Evolutionary conservation across 2,797 vertebrate species (phyloP).

Genomic region (Acanthiza pusilla): DNA sequence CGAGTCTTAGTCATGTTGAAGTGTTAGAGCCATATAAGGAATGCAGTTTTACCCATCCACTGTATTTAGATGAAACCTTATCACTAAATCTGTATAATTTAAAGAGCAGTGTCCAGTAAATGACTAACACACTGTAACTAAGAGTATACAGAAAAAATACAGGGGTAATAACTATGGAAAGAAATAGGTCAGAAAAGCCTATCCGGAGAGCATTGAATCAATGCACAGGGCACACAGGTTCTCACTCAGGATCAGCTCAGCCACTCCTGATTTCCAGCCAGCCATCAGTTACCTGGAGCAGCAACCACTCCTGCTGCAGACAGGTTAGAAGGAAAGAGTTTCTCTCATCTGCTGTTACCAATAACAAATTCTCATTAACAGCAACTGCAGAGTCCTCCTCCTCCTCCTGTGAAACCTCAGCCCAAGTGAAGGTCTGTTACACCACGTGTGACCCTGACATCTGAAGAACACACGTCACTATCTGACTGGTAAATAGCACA

Average conservation of each 20-base stretch:
- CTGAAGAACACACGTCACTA: accelerated
- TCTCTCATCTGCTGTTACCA: not conserved
- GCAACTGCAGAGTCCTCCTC: not conserved
- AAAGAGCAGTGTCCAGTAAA: not conserved
- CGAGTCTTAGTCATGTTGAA: not conserved
- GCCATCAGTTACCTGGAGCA: accelerated
- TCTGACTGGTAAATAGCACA: not conserved
- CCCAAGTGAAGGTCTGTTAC: not conserved
- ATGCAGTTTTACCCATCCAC: not conserved
- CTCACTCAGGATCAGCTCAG: not conserved
- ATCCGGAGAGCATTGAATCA: accelerated
- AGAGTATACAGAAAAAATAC: not conserved
- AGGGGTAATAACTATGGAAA: not conserved
- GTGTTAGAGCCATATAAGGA: not conserved
- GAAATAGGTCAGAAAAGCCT: not conserved
- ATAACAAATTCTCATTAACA: not conserved
- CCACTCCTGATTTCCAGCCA: not conserved
- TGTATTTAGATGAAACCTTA: not conserved
- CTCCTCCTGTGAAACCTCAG: not conserved
- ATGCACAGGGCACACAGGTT: not conserved
- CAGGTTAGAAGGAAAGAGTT: not conserved
- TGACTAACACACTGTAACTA: not conserved
- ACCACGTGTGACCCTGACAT: not conserved
- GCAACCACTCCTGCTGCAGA: not conserved
- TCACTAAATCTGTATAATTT: not conserved